Conservation (phyloP, 1,140 invertebrate species). For the Zaprionus africanus region DNA sequence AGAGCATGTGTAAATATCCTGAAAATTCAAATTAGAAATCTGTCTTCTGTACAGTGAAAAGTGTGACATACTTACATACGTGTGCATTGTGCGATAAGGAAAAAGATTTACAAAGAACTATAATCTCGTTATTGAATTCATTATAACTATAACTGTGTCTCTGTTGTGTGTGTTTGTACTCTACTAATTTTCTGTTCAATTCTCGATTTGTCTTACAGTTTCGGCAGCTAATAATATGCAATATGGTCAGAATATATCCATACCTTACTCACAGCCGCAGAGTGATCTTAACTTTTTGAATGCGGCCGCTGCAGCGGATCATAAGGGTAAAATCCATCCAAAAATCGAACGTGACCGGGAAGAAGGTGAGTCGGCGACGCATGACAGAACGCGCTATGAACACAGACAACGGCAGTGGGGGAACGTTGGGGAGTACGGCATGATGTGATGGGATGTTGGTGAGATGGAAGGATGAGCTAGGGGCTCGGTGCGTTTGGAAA, state of each 20-base stretch:
- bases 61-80: not conserved
- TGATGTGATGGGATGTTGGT: no score
- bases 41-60: not conserved
- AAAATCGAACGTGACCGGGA: slow-evolving; percentile 84
- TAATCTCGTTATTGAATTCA: not conserved
- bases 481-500: not conserved
- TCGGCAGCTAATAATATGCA: slow-evolving; percentile 84
- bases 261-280: slow-evolving; percentile 84
- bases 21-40: not conserved
- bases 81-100: not conserved
- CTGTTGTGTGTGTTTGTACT: not conserved
- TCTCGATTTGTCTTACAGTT: slow-evolving; percentile 62
- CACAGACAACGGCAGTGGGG: slow-evolving; percentile 1
- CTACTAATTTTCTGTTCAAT: slow-evolving; percentile 16
- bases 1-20: slow-evolving; percentile 52
- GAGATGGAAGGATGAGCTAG: not conserved
- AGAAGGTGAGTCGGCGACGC: slow-evolving; percentile 80
- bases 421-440: no score
- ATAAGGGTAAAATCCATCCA: slow-evolving; percentile 84
- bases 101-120: not conserved
- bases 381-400: slow-evolving; percentile 18
- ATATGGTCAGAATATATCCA: slow-evolving; percentile 84
- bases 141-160: not conserved
- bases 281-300: slow-evolving; percentile 84
- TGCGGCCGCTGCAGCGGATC: slow-evolving; percentile 77